phyloP scores from a whole-genome alignment of 1,140 invertebrate genomes.

The Aricia agestis region DNA sequence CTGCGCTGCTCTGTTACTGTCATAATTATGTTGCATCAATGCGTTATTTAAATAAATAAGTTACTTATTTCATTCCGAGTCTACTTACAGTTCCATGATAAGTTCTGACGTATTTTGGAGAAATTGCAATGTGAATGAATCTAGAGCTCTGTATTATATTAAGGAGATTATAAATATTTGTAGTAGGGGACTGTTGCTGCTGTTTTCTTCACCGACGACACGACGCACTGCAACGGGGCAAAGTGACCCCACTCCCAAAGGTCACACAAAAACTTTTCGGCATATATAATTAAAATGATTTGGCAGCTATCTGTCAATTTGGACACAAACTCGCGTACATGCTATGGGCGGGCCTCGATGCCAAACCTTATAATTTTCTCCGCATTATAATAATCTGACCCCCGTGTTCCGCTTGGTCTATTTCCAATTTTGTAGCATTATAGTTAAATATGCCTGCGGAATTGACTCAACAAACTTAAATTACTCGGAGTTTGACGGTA shows the following conservation, averaged over 20 bases:
- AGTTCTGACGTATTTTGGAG: too few relatives aligned
- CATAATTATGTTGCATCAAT: too few relatives aligned
- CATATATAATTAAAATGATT: slow-evolving; percentile 43
- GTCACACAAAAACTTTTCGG: slow-evolving; percentile 12
- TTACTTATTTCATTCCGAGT: too few relatives aligned
- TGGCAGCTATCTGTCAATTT: slow-evolving; percentile 41
- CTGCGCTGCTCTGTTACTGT: too few relatives aligned
- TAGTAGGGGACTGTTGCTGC: too few relatives aligned
- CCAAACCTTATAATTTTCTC: background rate
- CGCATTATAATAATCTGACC: slow-evolving; percentile 9
- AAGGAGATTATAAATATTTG: too few relatives aligned
- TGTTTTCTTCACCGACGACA: too few relatives aligned
- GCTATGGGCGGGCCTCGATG: slow-evolving; percentile 29
- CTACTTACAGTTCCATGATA: too few relatives aligned
- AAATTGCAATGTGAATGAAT: too few relatives aligned
- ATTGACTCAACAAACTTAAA: background rate
- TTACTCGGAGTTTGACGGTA: background rate
- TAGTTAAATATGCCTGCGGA: background rate
- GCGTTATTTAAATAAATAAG: too few relatives aligned
- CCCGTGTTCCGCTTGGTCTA: background rate
- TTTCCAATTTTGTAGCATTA: background rate
- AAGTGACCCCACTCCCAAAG: background rate
- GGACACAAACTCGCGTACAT: slow-evolving; percentile 35
- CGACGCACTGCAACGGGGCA: too few relatives aligned
- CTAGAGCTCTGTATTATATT: too few relatives aligned